Conservation (phyloP, 2,888 invertebrate genomes). For the Serripes groenlandicus region DNA sequence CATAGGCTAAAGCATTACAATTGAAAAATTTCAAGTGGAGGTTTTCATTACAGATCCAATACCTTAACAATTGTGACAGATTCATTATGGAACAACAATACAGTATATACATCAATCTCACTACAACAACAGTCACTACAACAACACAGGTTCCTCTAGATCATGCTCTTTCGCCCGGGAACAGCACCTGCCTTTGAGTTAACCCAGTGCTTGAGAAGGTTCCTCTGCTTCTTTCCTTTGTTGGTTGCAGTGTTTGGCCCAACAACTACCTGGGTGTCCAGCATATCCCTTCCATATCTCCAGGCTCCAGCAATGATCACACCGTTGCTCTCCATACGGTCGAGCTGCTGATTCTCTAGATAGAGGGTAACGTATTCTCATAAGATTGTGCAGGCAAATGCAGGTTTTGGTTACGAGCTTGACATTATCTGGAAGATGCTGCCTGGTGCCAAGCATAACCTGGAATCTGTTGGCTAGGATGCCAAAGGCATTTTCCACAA, state of each 20-base stretch:
- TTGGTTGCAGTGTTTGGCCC: conserved; percentile 42
- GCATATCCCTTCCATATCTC: conserved; percentile 54
- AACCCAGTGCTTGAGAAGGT: conserved; percentile 56
- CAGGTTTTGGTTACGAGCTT: conserved; percentile 37
- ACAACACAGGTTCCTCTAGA: too few relatives aligned
- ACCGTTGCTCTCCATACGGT: conserved; percentile 58
- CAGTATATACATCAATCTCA: too few relatives aligned
- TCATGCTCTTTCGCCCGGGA: conserved; percentile 58
- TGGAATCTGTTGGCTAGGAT: conserved; percentile 67
- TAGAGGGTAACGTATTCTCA: conserved; percentile 61
- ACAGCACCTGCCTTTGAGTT: conserved; percentile 55
- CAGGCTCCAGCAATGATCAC: conserved; percentile 63
- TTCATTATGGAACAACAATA: too few relatives aligned
- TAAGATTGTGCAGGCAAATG: conserved; percentile 64
- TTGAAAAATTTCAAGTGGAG: too few relatives aligned
- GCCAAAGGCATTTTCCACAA: too few relatives aligned
- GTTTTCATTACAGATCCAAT: too few relatives aligned
- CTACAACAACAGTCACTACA: too few relatives aligned
- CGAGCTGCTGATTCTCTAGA: conserved; percentile 55
- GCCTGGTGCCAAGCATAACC: conserved; percentile 63
- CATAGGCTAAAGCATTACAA: too few relatives aligned
- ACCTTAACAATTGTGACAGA: too few relatives aligned
- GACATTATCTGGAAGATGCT: conserved; percentile 46
- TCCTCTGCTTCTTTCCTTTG: conserved; percentile 51
- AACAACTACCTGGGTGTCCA: conserved; percentile 36